Base-by-base conservation (phyloP, 2,113 vertebrate species). In the Tachuris rubrigastra region DNA sequence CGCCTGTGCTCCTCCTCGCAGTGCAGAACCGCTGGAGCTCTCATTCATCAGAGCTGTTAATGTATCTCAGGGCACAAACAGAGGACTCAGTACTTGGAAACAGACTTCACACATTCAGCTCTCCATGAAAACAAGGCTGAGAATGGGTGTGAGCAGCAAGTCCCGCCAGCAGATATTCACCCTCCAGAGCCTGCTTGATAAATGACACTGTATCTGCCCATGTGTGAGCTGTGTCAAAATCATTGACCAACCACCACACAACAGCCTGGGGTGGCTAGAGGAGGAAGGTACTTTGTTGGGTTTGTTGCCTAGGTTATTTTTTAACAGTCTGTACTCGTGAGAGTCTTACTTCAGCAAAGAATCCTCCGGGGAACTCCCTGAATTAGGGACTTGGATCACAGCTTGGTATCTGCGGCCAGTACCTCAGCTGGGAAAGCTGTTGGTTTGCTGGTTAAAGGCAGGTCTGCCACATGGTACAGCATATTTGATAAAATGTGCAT, bases 31-130 rank as follows among this genome's bases (percentile, higher is more conserved):
- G 1, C 78, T 63, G 80, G 80, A 86, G 79, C 67, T 78, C 82
- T 92, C 80, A 47, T 95, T 95, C 93, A 63, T 90, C 92, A 81
- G 80, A 75, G 52, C 90, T 81, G 92, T 89, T 90, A 77, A 89
- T 90, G 68, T 5, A 35, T 50, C 89, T 74, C 21, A 7, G 96
- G 91, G 92, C 93, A 92, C 80, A 87, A 44, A 77, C 16, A 27
- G 91, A 63, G 81, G 77, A 35, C 50, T 91, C 1, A 0, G 35
- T 62, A 53, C 77, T 35, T 69, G 66, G 37, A 72, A 92, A 65
- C 65, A 56, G 86, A 72, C 71, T 89, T 92, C 89, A 84, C 65
- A 44, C 80, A 10, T 93, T 60, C 68, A 56, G 8, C 60, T 86
- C 90, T 58, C 85, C 10, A 15, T 68, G 41, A 78, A 82, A 94